These are phyloP conservation scores for Ametastegia equiseti DNA, from an alignment of 2,888 invertebrate genomes.

Conservation along the genomic window DNA sequence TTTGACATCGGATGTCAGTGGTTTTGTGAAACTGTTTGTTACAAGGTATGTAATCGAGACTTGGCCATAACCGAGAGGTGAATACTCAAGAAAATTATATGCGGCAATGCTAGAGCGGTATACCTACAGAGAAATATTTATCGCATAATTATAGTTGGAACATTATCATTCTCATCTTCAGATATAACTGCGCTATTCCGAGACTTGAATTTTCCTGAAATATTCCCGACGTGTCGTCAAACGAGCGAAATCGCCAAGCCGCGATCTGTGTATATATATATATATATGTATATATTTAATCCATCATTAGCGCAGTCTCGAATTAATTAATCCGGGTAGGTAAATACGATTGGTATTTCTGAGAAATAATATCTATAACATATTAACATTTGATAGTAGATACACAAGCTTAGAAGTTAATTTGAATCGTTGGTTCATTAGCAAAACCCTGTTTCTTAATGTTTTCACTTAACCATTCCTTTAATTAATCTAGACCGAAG, in stretches of 20 bases:
- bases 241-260: background rate
- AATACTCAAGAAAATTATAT: background rate
- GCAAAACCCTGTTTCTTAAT: background rate
- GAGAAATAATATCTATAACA: background rate
- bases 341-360: background rate
- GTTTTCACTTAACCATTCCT: conserved; percentile 35
- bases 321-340: background rate
- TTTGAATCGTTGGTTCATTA: conserved; percentile 33
- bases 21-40: background rate
- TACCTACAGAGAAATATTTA: background rate
- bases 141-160: background rate
- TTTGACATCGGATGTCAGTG: too few species aligned
- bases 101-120: background rate
- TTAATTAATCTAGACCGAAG: conserved; percentile 30
- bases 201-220: background rate
- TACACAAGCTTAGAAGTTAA: background rate
- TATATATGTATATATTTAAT: background rate
- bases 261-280: too few species aligned
- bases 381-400: background rate
- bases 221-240: background rate
- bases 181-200: background rate
- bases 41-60: too few species aligned
- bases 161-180: background rate
- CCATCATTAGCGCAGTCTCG: background rate
- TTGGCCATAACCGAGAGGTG: background rate